These are phyloP conservation scores for Echeneis naucrates DNA, from an alignment of 2,797 vertebrate genomes.

Conservation along the genomic window DNA sequence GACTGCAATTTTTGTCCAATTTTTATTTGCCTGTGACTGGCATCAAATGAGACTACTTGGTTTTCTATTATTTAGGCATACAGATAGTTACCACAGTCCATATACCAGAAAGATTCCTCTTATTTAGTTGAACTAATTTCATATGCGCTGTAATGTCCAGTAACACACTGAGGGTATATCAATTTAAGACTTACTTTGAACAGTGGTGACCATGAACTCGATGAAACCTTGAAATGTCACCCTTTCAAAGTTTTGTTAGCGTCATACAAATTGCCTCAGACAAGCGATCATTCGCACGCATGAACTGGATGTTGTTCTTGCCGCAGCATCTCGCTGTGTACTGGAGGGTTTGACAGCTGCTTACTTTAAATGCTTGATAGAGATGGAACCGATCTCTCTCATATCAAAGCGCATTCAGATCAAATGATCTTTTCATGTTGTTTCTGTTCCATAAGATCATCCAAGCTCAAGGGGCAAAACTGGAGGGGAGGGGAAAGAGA, in stretches of 20 bases:
- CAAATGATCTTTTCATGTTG: background rate
- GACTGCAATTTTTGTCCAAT: too few relatives aligned
- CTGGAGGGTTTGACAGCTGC: background rate
- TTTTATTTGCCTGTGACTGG: background rate
- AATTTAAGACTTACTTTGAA: background rate
- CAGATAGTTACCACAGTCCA: too few relatives aligned
- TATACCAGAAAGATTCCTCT: too few relatives aligned
- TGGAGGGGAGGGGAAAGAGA: too few relatives aligned
- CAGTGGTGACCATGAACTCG: background rate
- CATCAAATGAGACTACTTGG: too few relatives aligned
- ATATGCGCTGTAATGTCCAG: background rate
- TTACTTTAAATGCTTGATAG: background rate
- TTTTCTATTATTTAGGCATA: too few relatives aligned
- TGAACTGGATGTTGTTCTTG: background rate
- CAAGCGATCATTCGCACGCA: background rate
- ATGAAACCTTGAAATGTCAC: too few relatives aligned
- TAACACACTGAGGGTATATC: background rate
- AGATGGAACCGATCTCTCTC: background rate
- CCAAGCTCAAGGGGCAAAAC: constrained; percentile 4
- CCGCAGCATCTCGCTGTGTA: background rate
- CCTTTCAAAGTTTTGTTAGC: background rate
- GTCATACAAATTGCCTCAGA: background rate
- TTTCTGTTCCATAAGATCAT: constrained; percentile 4
- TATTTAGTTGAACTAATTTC: background rate
- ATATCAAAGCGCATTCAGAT: background rate